A percentile compares a stretch with the other conserved stretches of the same genome.
Conservation (phyloP, 1,140 invertebrate species). For the Penaeus chinensis region DNA sequence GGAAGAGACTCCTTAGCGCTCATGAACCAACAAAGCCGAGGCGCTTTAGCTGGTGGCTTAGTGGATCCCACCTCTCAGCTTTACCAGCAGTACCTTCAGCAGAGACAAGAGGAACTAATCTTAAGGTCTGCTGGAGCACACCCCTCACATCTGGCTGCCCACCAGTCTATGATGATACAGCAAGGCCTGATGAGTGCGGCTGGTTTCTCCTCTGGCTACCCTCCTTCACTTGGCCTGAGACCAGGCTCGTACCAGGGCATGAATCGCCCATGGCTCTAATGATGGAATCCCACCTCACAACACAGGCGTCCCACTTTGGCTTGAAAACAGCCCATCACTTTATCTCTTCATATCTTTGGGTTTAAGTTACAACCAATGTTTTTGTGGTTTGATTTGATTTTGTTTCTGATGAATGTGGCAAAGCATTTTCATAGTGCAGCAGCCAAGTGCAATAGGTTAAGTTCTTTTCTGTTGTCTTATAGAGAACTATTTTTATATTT, state of each 20-base stretch:
- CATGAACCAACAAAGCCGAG: constrained; percentile 65
- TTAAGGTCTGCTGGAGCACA: constrained; percentile 67
- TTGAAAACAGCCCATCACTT: constrained; percentile 30
- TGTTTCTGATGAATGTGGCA: constrained; percentile 26
- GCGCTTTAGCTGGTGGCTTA: constrained; percentile 70
- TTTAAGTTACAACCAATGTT: constrained; percentile 41
- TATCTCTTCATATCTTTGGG: constrained; percentile 39
- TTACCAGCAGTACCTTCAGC: constrained; percentile 78
- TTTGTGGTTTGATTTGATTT: constrained; percentile 38
- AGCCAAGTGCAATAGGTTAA: constrained; percentile 59
- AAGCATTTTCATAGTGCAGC: constrained; percentile 23
- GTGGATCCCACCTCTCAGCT: constrained; percentile 69
- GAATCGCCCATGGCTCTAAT: constrained; percentile 70
- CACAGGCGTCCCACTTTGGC: constrained; percentile 26
- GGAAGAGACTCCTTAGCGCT: constrained; percentile 70
- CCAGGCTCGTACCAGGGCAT: constrained; percentile 76
- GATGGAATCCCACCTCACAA: constrained; percentile 42
- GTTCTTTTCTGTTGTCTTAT: constrained; percentile 38
- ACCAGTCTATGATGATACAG: constrained; percentile 69
- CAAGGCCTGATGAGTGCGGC: constrained; percentile 71
- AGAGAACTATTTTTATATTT: constrained; percentile 62
- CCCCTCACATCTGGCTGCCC: constrained; percentile 67
- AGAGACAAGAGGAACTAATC: constrained; percentile 72
- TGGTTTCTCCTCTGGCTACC: constrained; percentile 75
- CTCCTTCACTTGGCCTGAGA: constrained; percentile 73